Percentiles rank a stretch among this genome's conserved stretches.
These are phyloP conservation scores for Scolopax bukidnonensis DNA, from an alignment of 2,797 vertebrate species.

Conservation along the genomic window DNA sequence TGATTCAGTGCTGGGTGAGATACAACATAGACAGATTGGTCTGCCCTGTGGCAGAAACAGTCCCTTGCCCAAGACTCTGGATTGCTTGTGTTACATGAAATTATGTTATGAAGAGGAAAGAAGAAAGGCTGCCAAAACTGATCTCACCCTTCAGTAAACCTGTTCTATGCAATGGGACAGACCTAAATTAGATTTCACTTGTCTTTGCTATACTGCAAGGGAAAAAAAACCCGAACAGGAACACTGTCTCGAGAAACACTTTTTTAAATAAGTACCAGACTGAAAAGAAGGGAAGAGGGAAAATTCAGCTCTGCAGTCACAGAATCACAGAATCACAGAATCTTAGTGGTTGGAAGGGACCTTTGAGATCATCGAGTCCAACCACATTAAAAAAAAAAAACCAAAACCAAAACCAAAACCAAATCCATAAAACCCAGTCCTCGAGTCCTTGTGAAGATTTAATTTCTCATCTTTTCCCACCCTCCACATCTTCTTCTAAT, in stretches of 20 bases:
- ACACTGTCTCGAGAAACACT: not conserved
- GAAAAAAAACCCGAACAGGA: not conserved
- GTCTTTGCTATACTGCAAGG: not conserved
- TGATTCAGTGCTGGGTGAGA: not conserved
- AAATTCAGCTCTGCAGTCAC: not conserved
- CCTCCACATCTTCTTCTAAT: not conserved
- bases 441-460: not conserved
- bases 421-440: no score
- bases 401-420: no score
- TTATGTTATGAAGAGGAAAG: not conserved
- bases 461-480: not conserved
- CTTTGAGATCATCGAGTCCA: no score
- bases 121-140: not conserved
- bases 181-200: not conserved
- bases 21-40: rapidly evolving
- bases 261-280: not conserved
- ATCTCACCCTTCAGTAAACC: not conserved
- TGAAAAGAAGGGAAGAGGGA: not conserved
- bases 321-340: no score
- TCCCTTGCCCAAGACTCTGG: not conserved
- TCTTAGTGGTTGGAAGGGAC: no score
- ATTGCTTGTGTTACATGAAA: not conserved
- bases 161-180: not conserved
- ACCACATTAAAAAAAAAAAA: no score
- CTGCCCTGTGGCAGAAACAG: not conserved